These are phyloP conservation scores for Cenopis cana DNA, from an alignment of 2,888 invertebrate genomes.

Conservation along the genomic window DNA sequence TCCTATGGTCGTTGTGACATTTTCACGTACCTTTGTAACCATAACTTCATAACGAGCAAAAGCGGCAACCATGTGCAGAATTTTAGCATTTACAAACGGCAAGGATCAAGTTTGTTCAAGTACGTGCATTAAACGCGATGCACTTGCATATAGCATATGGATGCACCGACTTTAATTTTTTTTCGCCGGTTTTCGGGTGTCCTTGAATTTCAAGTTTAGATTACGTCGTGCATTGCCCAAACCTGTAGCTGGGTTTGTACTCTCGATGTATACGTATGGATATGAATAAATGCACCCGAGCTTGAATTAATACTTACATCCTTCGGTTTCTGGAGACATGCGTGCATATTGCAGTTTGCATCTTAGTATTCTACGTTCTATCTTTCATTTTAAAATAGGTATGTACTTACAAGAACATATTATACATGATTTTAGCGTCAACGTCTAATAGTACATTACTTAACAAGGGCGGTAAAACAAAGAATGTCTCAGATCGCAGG, in stretches of 20 bases:
- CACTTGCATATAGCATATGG: conserved; percentile 77
- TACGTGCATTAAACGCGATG: conserved; percentile 57
- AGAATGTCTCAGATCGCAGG: no score
- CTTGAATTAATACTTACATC: conserved; percentile 18
- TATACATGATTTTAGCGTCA: background rate
- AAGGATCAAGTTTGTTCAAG: conserved; percentile 29
- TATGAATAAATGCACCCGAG: conserved; percentile 25
- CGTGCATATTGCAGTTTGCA: background rate
- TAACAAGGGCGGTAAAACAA: no score
- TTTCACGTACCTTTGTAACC: no score
- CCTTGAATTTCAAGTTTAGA: conserved; percentile 84
- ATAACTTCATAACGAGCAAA: no score
- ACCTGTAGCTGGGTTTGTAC: conserved; percentile 55
- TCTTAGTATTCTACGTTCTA: background rate
- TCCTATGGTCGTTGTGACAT: no score
- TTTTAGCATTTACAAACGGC: background rate
- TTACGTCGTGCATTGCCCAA: conserved; percentile 70
- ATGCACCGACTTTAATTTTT: conserved; percentile 78
- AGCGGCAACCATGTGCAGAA: no score
- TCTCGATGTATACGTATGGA: conserved; percentile 24
- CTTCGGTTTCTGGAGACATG: conserved; percentile 11
- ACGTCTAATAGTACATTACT: no score
- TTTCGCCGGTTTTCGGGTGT: conserved; percentile 74
- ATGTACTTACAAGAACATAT: no score
- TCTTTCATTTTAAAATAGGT: background rate